Evolutionary conservation across 2,113 vertebrate species (phyloP), one percentile per base, ranked within the genome.

Genomic region (Cyanoliseus patagonus): DNA sequence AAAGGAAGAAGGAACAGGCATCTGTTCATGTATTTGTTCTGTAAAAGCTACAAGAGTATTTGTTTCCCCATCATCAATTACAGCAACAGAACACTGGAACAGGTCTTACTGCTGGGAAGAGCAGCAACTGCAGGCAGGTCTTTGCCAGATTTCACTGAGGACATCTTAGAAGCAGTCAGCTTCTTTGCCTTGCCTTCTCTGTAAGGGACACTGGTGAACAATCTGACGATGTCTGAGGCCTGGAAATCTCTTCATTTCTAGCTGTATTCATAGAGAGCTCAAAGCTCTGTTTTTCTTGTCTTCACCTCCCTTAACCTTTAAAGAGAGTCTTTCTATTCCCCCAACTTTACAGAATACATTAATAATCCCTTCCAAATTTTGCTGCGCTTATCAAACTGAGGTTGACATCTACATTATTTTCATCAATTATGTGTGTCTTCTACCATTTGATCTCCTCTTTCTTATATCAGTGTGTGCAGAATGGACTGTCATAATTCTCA

Each of bases 151-250:
- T 68, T 44, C 2, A 2, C 2, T 2, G n/a, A 52, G 49, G 13
- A 30, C 33, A 17, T 17, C 63, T 77, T 24, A 47, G 59, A 20
- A 19, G 33, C 30, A 62, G 41, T 6, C 30, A 17, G 17, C 46
- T 46, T 64, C 17, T 84, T n/a, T 49, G 17, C 33, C 49, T 52
- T 27, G 47, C 12, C 5, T 46, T 64, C 24, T 49, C 52, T 5
- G 1, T 7, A 31, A 51, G 17, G 27, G 20, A 35, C 3, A 16
- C 10, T 33, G 25, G 4, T 57, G 13, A n/a, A 72, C 1, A 2
- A 17, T 4, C 35, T 57, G 55, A 59, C 9, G 11, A 28, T 6
- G 20, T 19, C n/a, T 11, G 59, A 69, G 18, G 27, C 33, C 24
- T n/a, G 41, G 19, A 72, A 83, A 49, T 37, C 37, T 78, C 69